These are phyloP conservation scores for Sebastolobus alascanus DNA, from an alignment of 2,797 vertebrate genomes.

Conservation along the genomic window DNA sequence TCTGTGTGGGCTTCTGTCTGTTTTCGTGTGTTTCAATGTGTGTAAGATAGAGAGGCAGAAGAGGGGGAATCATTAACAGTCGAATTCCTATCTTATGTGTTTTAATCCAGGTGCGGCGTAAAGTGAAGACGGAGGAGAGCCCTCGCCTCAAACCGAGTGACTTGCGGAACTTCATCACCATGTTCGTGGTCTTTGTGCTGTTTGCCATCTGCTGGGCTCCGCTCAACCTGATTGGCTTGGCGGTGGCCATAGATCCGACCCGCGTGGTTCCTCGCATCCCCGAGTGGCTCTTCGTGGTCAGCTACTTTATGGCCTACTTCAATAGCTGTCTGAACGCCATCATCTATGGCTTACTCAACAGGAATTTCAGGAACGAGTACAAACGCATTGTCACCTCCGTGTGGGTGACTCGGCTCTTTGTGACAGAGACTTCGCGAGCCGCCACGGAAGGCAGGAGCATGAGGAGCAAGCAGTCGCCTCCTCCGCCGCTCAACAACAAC, in stretches of 20 bases:
- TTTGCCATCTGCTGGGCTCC: slow-evolving; percentile 91
- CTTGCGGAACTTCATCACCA: slow-evolving; percentile 88
- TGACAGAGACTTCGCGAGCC: slow-evolving; percentile 84
- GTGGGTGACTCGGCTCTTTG: slow-evolving; percentile 84
- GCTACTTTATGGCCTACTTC: slow-evolving; percentile 91
- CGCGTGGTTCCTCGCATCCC: slow-evolving; percentile 82
- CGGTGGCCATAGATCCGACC: slow-evolving; percentile 85
- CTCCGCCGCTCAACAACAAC: slow-evolving; percentile 82
- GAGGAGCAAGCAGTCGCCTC: slow-evolving; percentile 84
- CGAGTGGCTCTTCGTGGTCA: slow-evolving; percentile 87
- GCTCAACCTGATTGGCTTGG: slow-evolving; percentile 88
- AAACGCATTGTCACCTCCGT: slow-evolving; percentile 86
- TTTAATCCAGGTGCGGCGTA: slow-evolving; percentile 79
- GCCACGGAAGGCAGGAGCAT: slow-evolving; percentile 81
- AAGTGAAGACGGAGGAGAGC: slow-evolving; percentile 84
- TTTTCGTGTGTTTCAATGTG: neutral
- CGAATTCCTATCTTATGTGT: slow-evolving; percentile 18
- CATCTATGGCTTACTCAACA: slow-evolving; percentile 89
- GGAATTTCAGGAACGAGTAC: slow-evolving; percentile 90
- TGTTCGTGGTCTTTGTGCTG: slow-evolving; percentile 90
- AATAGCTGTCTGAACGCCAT: slow-evolving; percentile 90
- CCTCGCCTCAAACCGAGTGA: slow-evolving; percentile 85
- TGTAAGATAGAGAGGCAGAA: slow-evolving; percentile 1
- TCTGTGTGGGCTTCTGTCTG: slow-evolving; percentile 1
- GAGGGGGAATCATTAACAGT: neutral